Conservation (phyloP, 2,113 vertebrate species). For the Ia io region DNA sequence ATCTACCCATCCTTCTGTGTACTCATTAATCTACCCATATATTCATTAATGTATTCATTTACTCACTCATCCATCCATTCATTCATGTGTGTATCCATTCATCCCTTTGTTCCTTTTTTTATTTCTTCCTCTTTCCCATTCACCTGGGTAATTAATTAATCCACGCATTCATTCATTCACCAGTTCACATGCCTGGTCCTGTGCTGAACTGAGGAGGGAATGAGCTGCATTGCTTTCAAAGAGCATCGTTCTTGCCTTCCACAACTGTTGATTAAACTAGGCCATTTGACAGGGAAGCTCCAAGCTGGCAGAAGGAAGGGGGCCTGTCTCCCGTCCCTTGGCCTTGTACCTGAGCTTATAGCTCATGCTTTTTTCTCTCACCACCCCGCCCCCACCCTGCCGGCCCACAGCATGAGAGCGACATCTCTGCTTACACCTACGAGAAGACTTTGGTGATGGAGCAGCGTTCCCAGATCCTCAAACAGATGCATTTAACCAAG, state of each 20-base stretch:
- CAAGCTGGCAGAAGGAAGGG: background rate
- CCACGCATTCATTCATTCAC: background rate
- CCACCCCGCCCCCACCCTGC: background rate
- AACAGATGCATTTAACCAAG: constrained; percentile 98
- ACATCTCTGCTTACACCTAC: constrained; percentile 99
- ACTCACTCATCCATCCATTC: background rate
- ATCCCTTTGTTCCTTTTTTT: background rate
- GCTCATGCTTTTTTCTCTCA: background rate
- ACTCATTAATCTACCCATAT: background rate
- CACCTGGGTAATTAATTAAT: constrained; percentile 43
- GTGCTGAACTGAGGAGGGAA: background rate
- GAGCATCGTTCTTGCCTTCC: background rate
- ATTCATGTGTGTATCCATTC: background rate
- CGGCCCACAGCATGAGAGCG: constrained; percentile 91
- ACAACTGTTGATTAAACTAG: background rate
- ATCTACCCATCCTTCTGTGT: background rate
- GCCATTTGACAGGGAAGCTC: background rate
- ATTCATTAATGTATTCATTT: background rate
- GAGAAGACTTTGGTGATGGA: constrained; percentile 99
- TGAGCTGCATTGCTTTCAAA: background rate
- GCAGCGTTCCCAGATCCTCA: constrained; percentile 98
- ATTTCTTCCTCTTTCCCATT: background rate
- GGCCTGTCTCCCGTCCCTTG: background rate
- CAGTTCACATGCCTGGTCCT: background rate
- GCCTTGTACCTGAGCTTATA: background rate